Conservation (phyloP, 2,113 vertebrate genomes). For the Corydoras sp. region DNA sequence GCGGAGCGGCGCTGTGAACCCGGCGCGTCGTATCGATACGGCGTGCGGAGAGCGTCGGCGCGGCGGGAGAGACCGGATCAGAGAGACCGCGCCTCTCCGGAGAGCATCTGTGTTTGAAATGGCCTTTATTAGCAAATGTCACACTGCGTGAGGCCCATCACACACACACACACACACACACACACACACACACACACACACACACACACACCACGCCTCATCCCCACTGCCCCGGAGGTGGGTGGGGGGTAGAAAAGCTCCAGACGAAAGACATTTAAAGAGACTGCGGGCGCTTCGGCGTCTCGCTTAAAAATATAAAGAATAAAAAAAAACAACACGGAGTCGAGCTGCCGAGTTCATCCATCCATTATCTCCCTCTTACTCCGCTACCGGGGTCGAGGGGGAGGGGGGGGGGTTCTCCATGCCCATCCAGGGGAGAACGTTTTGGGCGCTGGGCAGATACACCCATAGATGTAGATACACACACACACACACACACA, state of each 20-base stretch:
- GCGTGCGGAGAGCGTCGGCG: background rate
- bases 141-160: slow-evolving; percentile 39
- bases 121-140: slow-evolving; percentile 62
- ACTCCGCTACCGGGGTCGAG: too few relatives aligned
- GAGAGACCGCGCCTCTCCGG: slow-evolving; percentile 35
- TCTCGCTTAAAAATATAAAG: background rate
- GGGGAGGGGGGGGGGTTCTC: too few relatives aligned
- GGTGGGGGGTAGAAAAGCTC: background rate
- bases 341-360: background rate
- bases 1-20: slow-evolving; percentile 1
- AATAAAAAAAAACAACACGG: background rate
- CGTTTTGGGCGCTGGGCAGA: too few relatives aligned
- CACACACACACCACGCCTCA: slow-evolving; percentile 1
- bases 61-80: slow-evolving; percentile 12
- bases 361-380: too few relatives aligned
- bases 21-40: slow-evolving; percentile 10
- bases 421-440: too few relatives aligned
- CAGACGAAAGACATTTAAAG: slow-evolving; percentile 31
- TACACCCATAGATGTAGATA: too few relatives aligned
- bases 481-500: too few relatives aligned
- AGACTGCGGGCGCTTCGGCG: background rate
- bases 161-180: slow-evolving; percentile 2
- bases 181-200: slow-evolving; percentile 15
- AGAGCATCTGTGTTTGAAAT: slow-evolving; percentile 55
- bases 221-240: background rate